Base-by-base conservation (phyloP, 2,797 vertebrate species). In the Peromyscus eremicus region DNA sequence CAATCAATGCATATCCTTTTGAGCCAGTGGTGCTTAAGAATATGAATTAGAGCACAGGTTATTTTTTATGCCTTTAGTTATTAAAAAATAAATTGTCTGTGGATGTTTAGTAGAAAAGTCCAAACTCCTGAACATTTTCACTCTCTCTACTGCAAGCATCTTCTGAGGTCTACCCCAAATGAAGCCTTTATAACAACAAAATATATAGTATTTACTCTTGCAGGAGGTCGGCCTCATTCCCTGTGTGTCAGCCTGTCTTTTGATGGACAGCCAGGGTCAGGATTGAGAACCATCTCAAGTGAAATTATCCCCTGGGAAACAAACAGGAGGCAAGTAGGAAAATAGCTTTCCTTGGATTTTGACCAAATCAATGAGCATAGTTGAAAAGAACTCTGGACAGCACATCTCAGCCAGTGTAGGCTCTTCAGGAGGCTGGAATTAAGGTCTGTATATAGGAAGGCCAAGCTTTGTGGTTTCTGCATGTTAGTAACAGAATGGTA, bases 301-400 rank as follows among this genome's bases (percentile, higher is more conserved):
- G 80, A 92, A 83, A 84, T n/a, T 55, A 84, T 71, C 79, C 49
- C 79, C 37, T 73, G 57, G 49, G 57, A 93, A 81, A 37, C 66
- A 79, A 88, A 34, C 52, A 10, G 70, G 27, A 89, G n/a, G 68
- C 25, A 91, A 88, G 71, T 64, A 46, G 84, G 85, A 66, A 89
- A 68, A 73, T 4, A 85, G 32, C 19, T 87, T 92, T 85, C 76
- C 75, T 37, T 34, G 29, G 19, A 64, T 83, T 94, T 62, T 57
- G 40, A 91, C 29, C 19, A 52, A 83, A 91, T 57, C 34, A 40
- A 80, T 68, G 80, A 77, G n/a, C 71, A 17, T 0, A 9, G 49
- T 82, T 94, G 64, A 73, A 29, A 68, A 3, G 60, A 55, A 23
- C 32, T 66, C 13, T 34, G 52, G 52, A 25, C 23, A 32, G 1